Evolutionary conservation across 1,140 invertebrate genomes (phyloP), one percentile per base, ranked within the genome.

Genomic region (Panagrolaimus sp.): DNA sequence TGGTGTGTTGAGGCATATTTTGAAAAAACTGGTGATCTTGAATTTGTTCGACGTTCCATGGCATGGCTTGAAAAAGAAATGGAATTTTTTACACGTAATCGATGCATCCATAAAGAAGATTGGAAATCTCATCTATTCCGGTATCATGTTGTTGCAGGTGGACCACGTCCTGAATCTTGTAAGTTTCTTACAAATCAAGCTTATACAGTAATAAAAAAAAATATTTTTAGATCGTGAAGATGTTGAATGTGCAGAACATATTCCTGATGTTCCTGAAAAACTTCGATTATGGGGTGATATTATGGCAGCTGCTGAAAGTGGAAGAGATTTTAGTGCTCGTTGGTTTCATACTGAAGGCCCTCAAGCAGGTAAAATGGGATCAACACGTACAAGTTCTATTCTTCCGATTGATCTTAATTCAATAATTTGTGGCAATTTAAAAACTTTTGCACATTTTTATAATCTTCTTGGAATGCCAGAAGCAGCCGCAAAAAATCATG

Each of bases 241-340:
- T 71, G 68, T 73, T 28, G 70, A 76, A 52, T 70, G 67, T 63
- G 77, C 77, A 14, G 78, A 78, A 26, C 72, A 80, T 44, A 65
- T 77, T 43, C 43, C 67, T 8, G 64, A 79, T 5, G 44, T 26
- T n/a, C 48, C 26, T 12, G 72, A 76, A 21, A 72, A 71, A 79
- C 88, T 91, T 71, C 86, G 88, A 58, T 87, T 91, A 73, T 96
- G 91, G 80, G 87, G 89, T 1, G 90, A 95, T 83, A 81, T 95
- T 4, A 92, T 93, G 80, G 89, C 92, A 0, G 92, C 90, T 0
- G 92, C 91, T 0, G 93, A 96, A 83, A 92, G 91, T 0, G 93
- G 93, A 5, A 94, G 92, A 91, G 93, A 96, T 82, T 96, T 94
- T 84, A 93, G 91, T 15, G 91, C 90, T 7, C 86, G 93, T 63